A percentile compares a stretch with the other conserved stretches of the same genome.
phyloP scores from a whole-genome alignment of 1,140 invertebrate genomes.

The Heterodera carotae region DNA sequence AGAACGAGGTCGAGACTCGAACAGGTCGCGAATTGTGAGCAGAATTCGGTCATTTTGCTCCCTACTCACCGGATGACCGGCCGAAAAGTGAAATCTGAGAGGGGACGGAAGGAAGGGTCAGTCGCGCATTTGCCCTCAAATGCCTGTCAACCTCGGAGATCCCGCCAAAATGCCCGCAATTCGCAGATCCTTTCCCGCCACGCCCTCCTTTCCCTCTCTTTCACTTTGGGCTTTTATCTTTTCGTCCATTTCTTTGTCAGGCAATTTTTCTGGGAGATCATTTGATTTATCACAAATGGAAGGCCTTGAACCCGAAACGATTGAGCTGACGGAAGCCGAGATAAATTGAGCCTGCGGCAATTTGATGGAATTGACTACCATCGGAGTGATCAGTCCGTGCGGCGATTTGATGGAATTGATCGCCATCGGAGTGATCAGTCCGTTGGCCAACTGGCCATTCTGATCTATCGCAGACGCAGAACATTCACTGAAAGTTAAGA shows the following conservation, averaged over 20 bases:
- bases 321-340: background rate
- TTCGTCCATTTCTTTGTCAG: background rate
- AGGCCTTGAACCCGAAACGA: background rate
- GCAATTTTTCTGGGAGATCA: background rate
- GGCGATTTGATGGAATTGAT: background rate
- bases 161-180: background rate
- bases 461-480: background rate
- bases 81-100: constrained; percentile 51
- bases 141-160: background rate
- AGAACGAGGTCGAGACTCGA: constrained; percentile 25
- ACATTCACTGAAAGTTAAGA: background rate
- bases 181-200: background rate
- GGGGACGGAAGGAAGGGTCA: constrained; percentile 12
- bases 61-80: constrained; percentile 39
- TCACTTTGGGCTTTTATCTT: constrained; percentile 6
- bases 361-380: background rate
- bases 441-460: background rate
- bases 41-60: constrained; percentile 47
- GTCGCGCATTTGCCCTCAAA: constrained; percentile 14
- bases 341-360: background rate
- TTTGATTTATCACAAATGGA: background rate
- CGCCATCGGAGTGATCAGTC: background rate
- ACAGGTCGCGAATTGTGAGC: constrained; percentile 17
- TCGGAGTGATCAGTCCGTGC: no score
- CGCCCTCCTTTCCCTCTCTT: background rate